A percentile compares a stretch with the other conserved stretches of the same genome.
Evolutionary conservation across 2,797 vertebrate species (phyloP).

Genomic region (Sandelia bainsii): DNA sequence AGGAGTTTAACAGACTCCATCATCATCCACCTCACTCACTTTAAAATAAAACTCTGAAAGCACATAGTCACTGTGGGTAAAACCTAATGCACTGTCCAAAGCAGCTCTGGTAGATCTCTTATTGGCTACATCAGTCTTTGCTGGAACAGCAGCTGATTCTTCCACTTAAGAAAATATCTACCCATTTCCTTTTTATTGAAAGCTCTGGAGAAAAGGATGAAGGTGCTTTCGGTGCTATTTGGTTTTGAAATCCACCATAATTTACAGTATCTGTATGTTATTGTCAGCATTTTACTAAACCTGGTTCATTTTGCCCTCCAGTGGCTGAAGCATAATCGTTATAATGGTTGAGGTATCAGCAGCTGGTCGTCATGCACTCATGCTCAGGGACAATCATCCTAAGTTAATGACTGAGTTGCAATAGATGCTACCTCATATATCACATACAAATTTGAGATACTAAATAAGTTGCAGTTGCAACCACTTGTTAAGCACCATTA

Average conservation of each 20-base stretch:
- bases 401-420: constrained; percentile 23
- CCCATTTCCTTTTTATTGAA: background rate
- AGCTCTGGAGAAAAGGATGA: constrained; percentile 28
- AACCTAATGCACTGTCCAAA: constrained; percentile 6
- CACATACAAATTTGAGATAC: background rate
- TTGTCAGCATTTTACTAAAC: constrained; percentile 40
- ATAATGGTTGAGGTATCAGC: constrained; percentile 34
- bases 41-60: constrained; percentile 26
- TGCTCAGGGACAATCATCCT: constrained; percentile 40
- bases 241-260: constrained; percentile 37
- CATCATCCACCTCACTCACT: constrained; percentile 11
- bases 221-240: constrained; percentile 33
- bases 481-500: background rate
- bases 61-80: constrained; percentile 1
- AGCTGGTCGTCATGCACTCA: constrained; percentile 45
- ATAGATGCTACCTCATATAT: constrained; percentile 1
- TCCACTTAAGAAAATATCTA: constrained; percentile 8
- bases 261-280: constrained; percentile 24
- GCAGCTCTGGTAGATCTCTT: constrained; percentile 13
- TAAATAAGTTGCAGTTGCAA: background rate
- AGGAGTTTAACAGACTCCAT: constrained; percentile 23
- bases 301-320: constrained; percentile 55
- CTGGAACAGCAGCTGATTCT: constrained; percentile 1
- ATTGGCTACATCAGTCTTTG: constrained; percentile 4
- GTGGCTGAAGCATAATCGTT: constrained; percentile 40